Evolutionary conservation across 2,797 vertebrate genomes (phyloP), one percentile per base, ranked within the genome.

Genomic region (Phataginus tetradactyla): DNA sequence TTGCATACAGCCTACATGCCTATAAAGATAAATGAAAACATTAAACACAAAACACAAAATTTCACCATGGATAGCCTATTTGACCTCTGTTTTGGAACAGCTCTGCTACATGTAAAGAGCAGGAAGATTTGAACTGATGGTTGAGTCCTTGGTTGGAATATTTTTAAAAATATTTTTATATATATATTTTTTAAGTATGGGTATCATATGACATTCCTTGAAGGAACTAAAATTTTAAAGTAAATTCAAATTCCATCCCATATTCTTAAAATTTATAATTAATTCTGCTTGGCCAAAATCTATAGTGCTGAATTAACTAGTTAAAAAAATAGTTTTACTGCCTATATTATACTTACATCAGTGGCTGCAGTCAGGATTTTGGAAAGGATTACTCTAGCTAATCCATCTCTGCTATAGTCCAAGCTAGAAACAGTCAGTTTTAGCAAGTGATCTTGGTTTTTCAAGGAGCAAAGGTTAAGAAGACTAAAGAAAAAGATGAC

Each of bases 341-440:
- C 55, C 7, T 78, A 45, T 84, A 42, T 61, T 21, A 29, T 93
- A 98, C 99, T 99, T 99, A 99, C 99, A 97, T 99, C 99, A 92
- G 99, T 99, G 98, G 99, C 99, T 98, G 99, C 99, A 29, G 99
- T 99, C 97, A 99, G 98, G 98, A 99, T 99, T 99, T 99, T 99
- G 68, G 99, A 99, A 97, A 99, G 99, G 89, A 99, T 99, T 91
- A 99, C 99, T 98, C 99, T 99, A 93, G 99, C 99, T 96, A 99
- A 98, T 45, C 99, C 99, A 90, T 99, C 99, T 97, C 99, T 99
- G 98, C 99, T 99, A 97, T 99, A 99, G 98, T 99, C 99, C 98
- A 99, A 98, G 96, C 99, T 99, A 97, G 99, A 99, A 95, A 99
- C 99, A 20, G 99, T 99, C 94, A 99, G 97, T 98, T 99, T 99